phyloP scores from a whole-genome alignment of 2,113 vertebrate species.

The Cariama cristata region DNA sequence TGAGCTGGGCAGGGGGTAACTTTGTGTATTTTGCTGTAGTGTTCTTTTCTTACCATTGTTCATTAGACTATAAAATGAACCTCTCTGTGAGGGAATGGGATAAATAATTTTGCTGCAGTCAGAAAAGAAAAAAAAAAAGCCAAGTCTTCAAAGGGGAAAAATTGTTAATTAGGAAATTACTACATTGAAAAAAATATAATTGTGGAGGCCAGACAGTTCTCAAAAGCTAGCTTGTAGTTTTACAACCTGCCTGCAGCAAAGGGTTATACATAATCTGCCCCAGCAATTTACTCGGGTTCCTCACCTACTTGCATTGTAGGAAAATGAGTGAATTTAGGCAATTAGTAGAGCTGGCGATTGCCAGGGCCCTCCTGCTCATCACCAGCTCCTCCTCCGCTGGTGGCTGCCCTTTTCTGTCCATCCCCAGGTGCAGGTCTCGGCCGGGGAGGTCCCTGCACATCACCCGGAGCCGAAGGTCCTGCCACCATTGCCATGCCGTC shows the following conservation, averaged over 20 bases:
- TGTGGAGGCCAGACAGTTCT: background rate
- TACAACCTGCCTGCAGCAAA: background rate
- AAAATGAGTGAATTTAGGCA: background rate
- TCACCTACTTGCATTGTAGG: background rate
- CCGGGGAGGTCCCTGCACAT: fast-evolving
- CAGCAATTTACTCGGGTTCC: background rate
- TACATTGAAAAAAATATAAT: background rate
- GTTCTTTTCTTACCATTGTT: background rate
- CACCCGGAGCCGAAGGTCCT: background rate
- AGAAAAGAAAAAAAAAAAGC: background rate
- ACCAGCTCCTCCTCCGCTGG: background rate
- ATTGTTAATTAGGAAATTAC: constrained; percentile 40
- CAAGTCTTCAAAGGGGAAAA: background rate
- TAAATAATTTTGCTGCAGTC: background rate
- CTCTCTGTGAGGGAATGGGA: background rate
- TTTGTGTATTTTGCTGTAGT: background rate
- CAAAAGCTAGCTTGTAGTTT: background rate
- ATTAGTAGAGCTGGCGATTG: background rate
- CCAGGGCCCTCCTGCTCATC: background rate
- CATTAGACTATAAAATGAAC: background rate
- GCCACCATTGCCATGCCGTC: fast-evolving
- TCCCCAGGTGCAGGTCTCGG: background rate
- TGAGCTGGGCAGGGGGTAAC: constrained; percentile 41
- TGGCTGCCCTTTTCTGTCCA: background rate
- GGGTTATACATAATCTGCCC: background rate